These are phyloP conservation scores for Anarhynchus alexandrinus DNA, from an alignment of 2,113 vertebrate species.

Conservation along the genomic window DNA sequence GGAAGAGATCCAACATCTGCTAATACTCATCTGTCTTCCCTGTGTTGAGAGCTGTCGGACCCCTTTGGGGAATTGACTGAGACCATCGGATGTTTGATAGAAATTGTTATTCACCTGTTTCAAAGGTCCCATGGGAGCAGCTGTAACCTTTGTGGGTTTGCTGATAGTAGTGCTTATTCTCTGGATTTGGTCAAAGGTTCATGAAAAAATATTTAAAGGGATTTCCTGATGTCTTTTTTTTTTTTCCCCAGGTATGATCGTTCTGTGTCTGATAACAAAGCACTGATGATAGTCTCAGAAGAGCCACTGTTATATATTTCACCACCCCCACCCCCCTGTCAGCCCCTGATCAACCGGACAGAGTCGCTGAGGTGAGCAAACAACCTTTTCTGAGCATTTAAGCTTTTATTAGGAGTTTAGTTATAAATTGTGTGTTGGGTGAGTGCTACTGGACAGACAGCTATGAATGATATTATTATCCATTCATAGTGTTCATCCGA, in stretches of 20 bases:
- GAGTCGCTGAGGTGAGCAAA: conserved; percentile 87
- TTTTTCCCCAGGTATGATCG: conserved; percentile 48
- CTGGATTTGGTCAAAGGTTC: background rate
- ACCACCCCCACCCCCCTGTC: conserved; percentile 81
- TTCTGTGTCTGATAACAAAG: conserved; percentile 84
- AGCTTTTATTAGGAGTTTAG: background rate
- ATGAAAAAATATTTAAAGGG: background rate
- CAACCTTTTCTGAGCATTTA: background rate
- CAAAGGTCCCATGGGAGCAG: background rate
- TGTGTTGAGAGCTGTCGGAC: background rate
- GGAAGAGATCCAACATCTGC: background rate
- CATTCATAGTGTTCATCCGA: background rate
- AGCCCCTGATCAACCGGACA: conserved; percentile 86
- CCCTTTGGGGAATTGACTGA: background rate
- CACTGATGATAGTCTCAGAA: conserved; percentile 90
- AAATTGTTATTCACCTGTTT: background rate
- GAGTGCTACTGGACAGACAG: background rate
- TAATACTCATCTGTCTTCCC: background rate
- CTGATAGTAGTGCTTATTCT: background rate
- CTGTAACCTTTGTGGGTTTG: background rate
- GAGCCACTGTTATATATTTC: conserved; percentile 83
- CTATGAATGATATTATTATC: background rate
- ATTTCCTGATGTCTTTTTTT: background rate
- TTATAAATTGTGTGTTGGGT: background rate
- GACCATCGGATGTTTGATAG: background rate